These are phyloP conservation scores for Lasioglossum morio DNA, from an alignment of 2,888 invertebrate species.

Conservation along the genomic window DNA sequence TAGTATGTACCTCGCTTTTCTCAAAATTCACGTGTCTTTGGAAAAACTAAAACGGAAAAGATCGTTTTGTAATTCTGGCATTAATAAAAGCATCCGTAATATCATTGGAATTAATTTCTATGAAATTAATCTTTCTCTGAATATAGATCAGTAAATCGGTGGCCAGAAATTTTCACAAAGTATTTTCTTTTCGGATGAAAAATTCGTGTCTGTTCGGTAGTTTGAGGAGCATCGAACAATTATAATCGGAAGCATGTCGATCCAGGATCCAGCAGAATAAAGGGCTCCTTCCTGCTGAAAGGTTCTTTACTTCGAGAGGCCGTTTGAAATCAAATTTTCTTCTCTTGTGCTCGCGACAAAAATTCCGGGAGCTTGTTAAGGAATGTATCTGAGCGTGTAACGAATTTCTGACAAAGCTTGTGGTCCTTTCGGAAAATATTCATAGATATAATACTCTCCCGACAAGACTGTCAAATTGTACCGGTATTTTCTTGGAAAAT, in stretches of 20 bases:
- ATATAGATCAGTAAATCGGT: no score
- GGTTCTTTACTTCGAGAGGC: neutral
- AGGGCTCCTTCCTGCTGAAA: neutral
- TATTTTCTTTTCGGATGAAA: neutral
- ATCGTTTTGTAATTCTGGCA: no score
- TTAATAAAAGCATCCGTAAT: no score
- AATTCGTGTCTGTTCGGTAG: neutral
- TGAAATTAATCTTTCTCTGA: no score
- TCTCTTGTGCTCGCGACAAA: neutral
- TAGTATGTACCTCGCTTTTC: no score
- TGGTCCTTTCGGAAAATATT: neutral
- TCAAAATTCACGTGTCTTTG: no score
- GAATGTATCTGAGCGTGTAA: slow-evolving; percentile 9
- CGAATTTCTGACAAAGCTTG: neutral
- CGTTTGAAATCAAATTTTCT: neutral
- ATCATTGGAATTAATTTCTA: no score
- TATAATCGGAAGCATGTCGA: neutral
- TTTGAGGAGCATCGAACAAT: neutral
- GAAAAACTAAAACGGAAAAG: no score
- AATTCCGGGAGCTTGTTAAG: slow-evolving; percentile 7
- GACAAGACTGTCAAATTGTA: neutral
- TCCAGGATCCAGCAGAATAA: neutral
- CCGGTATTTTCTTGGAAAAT: neutral
- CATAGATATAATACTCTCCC: neutral
- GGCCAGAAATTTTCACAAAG: no score